phyloP scores from a whole-genome alignment of 1,140 invertebrate genomes.

The Venturia canescens region DNA sequence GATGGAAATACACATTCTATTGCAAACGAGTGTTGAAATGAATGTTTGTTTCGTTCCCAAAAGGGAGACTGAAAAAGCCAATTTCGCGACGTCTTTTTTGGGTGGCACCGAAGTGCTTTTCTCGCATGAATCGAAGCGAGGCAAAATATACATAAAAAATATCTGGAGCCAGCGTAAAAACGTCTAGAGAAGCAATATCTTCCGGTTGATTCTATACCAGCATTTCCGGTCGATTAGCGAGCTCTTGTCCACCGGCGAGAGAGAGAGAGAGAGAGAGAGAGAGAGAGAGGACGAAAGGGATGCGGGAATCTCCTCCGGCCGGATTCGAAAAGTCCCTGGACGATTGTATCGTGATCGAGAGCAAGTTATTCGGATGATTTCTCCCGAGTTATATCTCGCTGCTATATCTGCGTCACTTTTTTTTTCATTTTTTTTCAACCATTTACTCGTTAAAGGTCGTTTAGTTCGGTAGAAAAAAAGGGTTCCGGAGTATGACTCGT shows the following conservation, averaged over 20 bases:
- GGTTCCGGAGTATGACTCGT: too few species aligned
- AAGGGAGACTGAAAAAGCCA: too few species aligned
- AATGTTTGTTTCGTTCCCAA: too few species aligned
- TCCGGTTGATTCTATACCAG: not conserved
- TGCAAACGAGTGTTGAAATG: too few species aligned
- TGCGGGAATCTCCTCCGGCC: not conserved
- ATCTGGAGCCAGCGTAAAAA: not conserved
- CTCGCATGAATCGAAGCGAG: not conserved
- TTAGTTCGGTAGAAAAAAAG: too few species aligned
- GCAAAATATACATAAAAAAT: not conserved
- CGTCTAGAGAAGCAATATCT: not conserved
- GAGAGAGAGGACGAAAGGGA: not conserved
- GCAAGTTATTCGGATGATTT: not conserved
- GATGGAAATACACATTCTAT: too few species aligned
- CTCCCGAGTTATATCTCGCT: not conserved
- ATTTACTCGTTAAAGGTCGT: too few species aligned
- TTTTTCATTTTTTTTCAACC: too few species aligned
- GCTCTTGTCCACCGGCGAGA: not conserved
- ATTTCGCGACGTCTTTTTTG: too few species aligned
- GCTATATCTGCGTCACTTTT: not conserved
- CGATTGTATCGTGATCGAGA: not conserved
- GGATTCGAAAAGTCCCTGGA: not conserved
- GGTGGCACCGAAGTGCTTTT: not conserved
- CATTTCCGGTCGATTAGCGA: slow-evolving; percentile 3
- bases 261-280: not conserved